phyloP scores from a whole-genome alignment of 2,888 invertebrate species.

The Drosophila kuntzei region DNA sequence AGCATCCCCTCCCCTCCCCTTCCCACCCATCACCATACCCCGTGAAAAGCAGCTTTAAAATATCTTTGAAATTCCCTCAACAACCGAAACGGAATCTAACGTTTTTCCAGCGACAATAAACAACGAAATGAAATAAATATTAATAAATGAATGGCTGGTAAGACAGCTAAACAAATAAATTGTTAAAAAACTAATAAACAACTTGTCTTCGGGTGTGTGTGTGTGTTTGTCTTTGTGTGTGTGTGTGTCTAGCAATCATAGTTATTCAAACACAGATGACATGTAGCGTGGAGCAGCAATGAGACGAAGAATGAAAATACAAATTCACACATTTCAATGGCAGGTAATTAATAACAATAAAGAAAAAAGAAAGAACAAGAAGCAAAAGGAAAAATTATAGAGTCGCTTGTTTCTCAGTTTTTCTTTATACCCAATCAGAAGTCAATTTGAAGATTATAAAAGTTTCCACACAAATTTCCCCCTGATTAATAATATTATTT shows the following conservation, averaged over 20 bases:
- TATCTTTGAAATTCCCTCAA: not conserved
- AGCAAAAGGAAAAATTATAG: slow-evolving; percentile 1
- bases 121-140: slow-evolving; percentile 57
- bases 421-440: not conserved
- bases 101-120: slow-evolving; percentile 18
- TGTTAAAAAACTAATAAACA: slow-evolving; percentile 71
- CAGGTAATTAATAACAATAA: slow-evolving; percentile 67
- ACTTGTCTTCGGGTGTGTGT: slow-evolving; percentile 8
- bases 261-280: slow-evolving; percentile 29
- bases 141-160: slow-evolving; percentile 67
- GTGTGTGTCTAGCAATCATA: slow-evolving; percentile 6
- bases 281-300: slow-evolving; percentile 49
- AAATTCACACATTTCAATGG: slow-evolving; percentile 42
- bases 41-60: slow-evolving; percentile 23
- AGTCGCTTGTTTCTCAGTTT: not conserved
- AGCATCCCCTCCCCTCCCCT: not conserved
- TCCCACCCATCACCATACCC: no score
- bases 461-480: no score
- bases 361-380: slow-evolving; percentile 20
- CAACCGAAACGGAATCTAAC: slow-evolving; percentile 1
- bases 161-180: slow-evolving; percentile 76
- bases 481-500: not conserved
- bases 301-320: slow-evolving; percentile 25
- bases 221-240: slow-evolving; percentile 5
- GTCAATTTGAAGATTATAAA: not conserved